Evolutionary conservation across 1,140 invertebrate genomes (phyloP).

Genomic region (Brachionus plicatilis): DNA sequence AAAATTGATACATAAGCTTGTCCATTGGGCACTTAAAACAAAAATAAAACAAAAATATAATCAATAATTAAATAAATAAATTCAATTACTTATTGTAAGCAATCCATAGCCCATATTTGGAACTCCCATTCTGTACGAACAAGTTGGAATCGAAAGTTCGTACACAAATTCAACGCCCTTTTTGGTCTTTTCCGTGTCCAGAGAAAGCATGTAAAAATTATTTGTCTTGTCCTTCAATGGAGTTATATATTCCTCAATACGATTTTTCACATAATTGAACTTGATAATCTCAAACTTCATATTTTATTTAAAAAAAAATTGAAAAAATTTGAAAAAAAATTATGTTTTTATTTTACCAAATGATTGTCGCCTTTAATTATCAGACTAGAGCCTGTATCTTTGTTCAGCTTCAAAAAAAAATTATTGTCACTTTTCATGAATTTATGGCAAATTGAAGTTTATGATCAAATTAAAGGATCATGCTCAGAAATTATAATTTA

Average conservation of each 20-base stretch:
- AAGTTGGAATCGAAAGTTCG: constrained; percentile 83
- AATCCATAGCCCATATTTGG: constrained; percentile 74
- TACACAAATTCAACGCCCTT: constrained; percentile 57
- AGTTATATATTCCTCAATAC: not conserved
- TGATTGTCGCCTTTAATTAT: constrained; percentile 38
- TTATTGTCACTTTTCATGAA: not conserved
- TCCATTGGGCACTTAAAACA: constrained; percentile 42
- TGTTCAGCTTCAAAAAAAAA: constrained; percentile 54
- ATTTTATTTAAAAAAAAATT: not conserved
- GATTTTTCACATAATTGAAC: not conserved
- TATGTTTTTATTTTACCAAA: not conserved
- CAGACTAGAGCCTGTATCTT: not conserved
- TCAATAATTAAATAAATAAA: constrained; percentile 38
- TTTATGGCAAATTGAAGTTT: no score
- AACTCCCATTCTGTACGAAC: constrained; percentile 87
- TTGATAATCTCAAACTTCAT: not conserved
- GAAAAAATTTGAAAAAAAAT: not conserved
- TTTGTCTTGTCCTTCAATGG: constrained; percentile 63
- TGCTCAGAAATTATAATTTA: no score
- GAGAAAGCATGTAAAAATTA: constrained; percentile 60
- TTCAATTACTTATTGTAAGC: constrained; percentile 68
- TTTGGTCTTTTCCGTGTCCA: constrained; percentile 42
- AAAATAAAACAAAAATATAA: constrained; percentile 6
- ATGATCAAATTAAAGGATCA: no score
- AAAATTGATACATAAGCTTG: constrained; percentile 46